These are phyloP conservation scores for Lycopodina hypogea DNA, from an alignment of 37 sponge, comb jelly and placozoan genomes.

Conservation along the genomic window DNA sequence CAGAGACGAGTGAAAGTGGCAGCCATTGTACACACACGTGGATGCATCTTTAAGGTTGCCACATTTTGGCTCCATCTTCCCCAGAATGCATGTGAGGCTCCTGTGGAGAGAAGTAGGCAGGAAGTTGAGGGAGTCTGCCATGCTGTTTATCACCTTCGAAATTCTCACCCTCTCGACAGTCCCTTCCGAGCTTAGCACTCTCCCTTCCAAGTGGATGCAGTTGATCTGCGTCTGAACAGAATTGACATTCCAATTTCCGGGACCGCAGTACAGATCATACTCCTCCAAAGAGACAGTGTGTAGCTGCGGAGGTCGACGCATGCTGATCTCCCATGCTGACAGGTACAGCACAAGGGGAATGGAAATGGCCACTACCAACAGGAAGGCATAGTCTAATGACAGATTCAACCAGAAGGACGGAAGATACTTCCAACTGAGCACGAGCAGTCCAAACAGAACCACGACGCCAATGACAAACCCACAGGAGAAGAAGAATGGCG, in stretches of 20 bases:
- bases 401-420: slow-evolving; percentile 45
- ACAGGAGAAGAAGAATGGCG: slow-evolving; percentile 12
- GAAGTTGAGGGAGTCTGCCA: not conserved
- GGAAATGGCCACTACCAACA: not conserved
- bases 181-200: slow-evolving; percentile 28
- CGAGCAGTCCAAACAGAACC: not conserved
- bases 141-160: slow-evolving; percentile 7
- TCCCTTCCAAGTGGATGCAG: slow-evolving; percentile 47
- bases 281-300: slow-evolving; percentile 17
- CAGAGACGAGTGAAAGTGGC: slow-evolving; percentile 37
- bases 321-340: not conserved
- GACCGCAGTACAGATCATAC: slow-evolving; percentile 49
- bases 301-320: not conserved
- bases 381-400: slow-evolving; percentile 27
- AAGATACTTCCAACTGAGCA: slow-evolving; percentile 8
- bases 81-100: slow-evolving; percentile 39
- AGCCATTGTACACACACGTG: slow-evolving; percentile 44
- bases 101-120: slow-evolving; percentile 27
- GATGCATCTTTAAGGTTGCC: slow-evolving; percentile 18
- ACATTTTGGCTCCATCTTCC: slow-evolving; percentile 48
- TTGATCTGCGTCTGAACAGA: slow-evolving; percentile 50
- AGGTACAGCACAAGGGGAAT: slow-evolving; percentile 13
- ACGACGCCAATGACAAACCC: not conserved
- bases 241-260: slow-evolving; percentile 21
- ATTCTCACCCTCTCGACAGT: slow-evolving; percentile 26